These are phyloP conservation scores for Herpetotheres cachinnans DNA, from an alignment of 2,113 vertebrate species.

Conservation along the genomic window DNA sequence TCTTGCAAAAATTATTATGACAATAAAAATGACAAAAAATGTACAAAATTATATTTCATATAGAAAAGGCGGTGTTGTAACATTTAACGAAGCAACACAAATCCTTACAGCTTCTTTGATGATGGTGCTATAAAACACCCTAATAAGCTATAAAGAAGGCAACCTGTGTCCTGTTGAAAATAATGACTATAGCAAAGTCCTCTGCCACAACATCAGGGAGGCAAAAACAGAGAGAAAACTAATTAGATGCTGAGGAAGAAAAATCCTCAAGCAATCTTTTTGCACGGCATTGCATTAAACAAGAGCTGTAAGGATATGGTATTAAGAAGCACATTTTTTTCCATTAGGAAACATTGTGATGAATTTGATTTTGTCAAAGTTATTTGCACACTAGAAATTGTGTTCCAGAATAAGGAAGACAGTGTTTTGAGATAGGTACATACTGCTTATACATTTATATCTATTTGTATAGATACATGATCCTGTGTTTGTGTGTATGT, in stretches of 20 bases:
- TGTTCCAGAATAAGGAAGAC: not conserved
- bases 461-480: not conserved
- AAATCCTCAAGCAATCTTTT: not conserved
- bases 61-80: slow-evolving; percentile 22
- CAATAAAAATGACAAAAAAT: slow-evolving; percentile 69
- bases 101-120: slow-evolving; percentile 37
- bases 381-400: not conserved
- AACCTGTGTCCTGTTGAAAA: slow-evolving; percentile 2
- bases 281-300: not conserved
- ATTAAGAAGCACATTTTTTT: not conserved
- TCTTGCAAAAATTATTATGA: slow-evolving; percentile 33
- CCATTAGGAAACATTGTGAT: not conserved
- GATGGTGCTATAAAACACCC: slow-evolving; percentile 27
- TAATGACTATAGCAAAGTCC: not conserved
- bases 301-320: not conserved
- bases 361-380: not conserved
- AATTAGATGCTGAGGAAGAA: not conserved
- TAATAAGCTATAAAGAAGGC: slow-evolving; percentile 1
- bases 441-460: not conserved
- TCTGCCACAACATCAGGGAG: not conserved
- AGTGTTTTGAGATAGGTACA: not conserved
- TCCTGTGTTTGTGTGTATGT: not conserved
- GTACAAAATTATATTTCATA: slow-evolving; percentile 54
- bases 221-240: not conserved
- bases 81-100: slow-evolving; percentile 75